Evolutionary conservation across 2,888 invertebrate species (phyloP), one percentile per base, ranked within the genome.

Genomic region (Drosophila nr. perissopoda): DNA sequence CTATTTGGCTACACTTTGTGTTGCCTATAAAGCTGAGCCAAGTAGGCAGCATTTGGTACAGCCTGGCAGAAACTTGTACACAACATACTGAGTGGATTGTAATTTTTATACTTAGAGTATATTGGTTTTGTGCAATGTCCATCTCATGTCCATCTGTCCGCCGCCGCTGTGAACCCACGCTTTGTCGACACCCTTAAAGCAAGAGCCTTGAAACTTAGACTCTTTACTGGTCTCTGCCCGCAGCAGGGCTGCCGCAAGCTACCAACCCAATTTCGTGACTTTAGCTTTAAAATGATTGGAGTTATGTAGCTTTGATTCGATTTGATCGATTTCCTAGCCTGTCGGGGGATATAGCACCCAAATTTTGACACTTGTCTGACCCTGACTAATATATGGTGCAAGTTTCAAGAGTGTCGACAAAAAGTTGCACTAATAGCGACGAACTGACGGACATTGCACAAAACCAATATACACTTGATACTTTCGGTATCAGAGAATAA

Each of bases 1-100:
- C 38, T 45, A 57, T 57, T 56, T 57, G 56, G 56, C 53, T 27
- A 62, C 62, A 68, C 57, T 68, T 60, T 51, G 56, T 63, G 27
- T 56, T 48, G 63, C 63, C 63, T 56, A 56, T 48, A 36, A 40
- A 42, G 52, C 66, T 21, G 25, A 33, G 61, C 51, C 62, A 63
- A 62, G 27, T 52, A 63, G 33, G 21, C 65, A 65, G 33, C 65
- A 61, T 21, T 48, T 51, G 40, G 27, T 29, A 48, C 42, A 48
- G 51, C 51, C 29, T 42, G 60, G 51, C 60, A 16, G 29, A 49
- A 66, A 60, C 60, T 66, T 60, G 18, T 18, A 51, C 49, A 51
- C 49, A 18, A 49, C 10, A 29, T n/a, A 27, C 52, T 31, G 33
- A 31, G 21, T 31, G 33, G 31, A 52, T 33, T 52, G 29, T 52